These are phyloP conservation scores for Melanerpes aurifrons DNA, from an alignment of 2,113 vertebrate genomes.

Conservation along the genomic window DNA sequence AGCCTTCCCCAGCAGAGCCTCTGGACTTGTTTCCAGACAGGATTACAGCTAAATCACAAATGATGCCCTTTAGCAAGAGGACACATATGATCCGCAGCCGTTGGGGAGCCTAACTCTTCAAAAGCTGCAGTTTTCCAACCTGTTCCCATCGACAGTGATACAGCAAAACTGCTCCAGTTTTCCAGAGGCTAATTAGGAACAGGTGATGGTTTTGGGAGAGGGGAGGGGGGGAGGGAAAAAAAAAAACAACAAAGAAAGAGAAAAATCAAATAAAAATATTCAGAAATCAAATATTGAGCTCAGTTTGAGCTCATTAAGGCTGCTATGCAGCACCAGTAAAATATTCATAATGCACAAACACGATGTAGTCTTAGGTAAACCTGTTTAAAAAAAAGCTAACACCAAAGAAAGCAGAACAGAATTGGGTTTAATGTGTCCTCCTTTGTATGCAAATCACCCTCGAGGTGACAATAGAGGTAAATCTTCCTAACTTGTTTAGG, in stretches of 20 bases:
- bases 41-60: conserved; percentile 30
- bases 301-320: conserved; percentile 68
- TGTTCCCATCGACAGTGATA: conserved; percentile 7
- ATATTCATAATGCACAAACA: conserved; percentile 68
- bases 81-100: neutral
- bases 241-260: too few species aligned
- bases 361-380: conserved; percentile 44
- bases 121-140: conserved; percentile 43
- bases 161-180: conserved; percentile 10
- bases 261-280: neutral
- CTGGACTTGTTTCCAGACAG: neutral
- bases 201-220: conserved; percentile 59
- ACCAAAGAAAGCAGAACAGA: conserved; percentile 35
- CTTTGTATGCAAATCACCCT: conserved; percentile 28
- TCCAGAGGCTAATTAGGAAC: conserved; percentile 71
- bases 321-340: conserved; percentile 61
- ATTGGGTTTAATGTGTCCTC: conserved; percentile 13
- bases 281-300: conserved; percentile 68
- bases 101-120: neutral
- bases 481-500: conserved; percentile 15
- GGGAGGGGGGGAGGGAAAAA: too few species aligned
- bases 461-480: conserved; percentile 38
- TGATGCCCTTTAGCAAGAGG: neutral
- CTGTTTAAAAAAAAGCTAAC: conserved; percentile 37
- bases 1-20: neutral